A percentile compares a stretch with the other conserved stretches of the same genome.
Conservation (phyloP, 2,888 invertebrate species). For the Luperina nickerlii region DNA sequence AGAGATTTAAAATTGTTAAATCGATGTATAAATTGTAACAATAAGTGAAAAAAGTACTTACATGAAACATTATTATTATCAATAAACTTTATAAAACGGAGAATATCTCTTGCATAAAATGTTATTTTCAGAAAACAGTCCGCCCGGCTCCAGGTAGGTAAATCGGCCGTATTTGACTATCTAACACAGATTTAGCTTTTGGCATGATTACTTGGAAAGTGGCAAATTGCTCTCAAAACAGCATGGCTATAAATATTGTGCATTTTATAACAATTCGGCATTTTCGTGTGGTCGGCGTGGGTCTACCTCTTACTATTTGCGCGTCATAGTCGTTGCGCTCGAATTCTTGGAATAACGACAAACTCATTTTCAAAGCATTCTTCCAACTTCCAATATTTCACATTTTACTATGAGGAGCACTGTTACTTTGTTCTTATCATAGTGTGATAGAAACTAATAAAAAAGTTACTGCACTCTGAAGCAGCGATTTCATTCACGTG, state of each 20-base stretch:
- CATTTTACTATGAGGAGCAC: not conserved
- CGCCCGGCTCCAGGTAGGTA: not conserved
- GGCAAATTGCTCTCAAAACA: too few species aligned
- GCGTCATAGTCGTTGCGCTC: constrained; percentile 4
- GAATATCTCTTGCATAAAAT: not conserved
- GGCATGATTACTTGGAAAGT: not conserved
- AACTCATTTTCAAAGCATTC: not conserved
- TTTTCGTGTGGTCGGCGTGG: not conserved
- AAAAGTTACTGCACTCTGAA: not conserved
- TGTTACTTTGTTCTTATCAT: not conserved
- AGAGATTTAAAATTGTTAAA: not conserved
- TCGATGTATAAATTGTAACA: not conserved
- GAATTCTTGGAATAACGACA: constrained; percentile 17
- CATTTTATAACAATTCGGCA: not conserved
- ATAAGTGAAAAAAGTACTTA: not conserved
- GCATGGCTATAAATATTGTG: not conserved
- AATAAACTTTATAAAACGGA: not conserved
- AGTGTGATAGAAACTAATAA: not conserved
- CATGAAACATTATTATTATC: not conserved
- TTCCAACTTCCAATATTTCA: not conserved
- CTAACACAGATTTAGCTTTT: not conserved
- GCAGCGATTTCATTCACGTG: not conserved
- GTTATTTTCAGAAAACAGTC: not conserved
- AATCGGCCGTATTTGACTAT: not conserved
- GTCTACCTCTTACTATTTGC: not conserved